These are phyloP conservation scores for Caenorhabditis japonica DNA, from an alignment of 2,888 invertebrate species.

Conservation along the genomic window DNA sequence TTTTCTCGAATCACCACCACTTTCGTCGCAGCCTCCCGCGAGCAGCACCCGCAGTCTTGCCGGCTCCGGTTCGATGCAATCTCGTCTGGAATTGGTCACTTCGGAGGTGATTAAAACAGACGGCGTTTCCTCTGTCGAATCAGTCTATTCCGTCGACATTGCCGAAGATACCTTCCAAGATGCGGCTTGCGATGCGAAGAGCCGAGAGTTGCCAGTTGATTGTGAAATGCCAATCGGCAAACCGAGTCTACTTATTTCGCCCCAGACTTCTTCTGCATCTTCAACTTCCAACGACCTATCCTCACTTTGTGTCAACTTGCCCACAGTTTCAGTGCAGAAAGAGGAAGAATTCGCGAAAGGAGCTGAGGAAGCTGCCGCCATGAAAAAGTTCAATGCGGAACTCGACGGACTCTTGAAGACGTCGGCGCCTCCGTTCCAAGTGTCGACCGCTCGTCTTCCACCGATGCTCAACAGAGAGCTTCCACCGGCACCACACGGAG, in stretches of 20 bases:
- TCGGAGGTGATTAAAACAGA: conserved; percentile 4
- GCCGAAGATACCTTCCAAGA: conserved; percentile 19
- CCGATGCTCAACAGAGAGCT: conserved; percentile 35
- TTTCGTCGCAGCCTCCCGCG: not conserved
- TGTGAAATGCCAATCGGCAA: conserved; percentile 25
- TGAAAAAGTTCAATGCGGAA: conserved; percentile 38
- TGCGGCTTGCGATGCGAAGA: conserved; percentile 25
- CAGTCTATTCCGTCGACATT: conserved; percentile 27
- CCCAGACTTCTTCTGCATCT: conserved; percentile 4
- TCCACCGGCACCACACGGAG: conserved; percentile 15
- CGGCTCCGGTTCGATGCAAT: conserved; percentile 23
- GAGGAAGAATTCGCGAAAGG: conserved; percentile 10
- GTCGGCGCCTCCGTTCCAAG: conserved; percentile 47
- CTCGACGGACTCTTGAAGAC: conserved; percentile 35
- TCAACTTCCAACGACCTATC: conserved; percentile 13
- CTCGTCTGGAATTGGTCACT: conserved; percentile 9
- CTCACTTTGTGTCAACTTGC: conserved; percentile 22
- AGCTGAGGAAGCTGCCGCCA: conserved; percentile 9
- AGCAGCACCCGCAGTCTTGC: conserved; percentile 31
- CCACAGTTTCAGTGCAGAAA: not conserved
- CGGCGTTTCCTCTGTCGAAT: conserved; percentile 15
- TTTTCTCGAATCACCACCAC: conserved; percentile 11
- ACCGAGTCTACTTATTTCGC: not conserved
- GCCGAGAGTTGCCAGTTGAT: conserved; percentile 40
- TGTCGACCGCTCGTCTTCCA: conserved; percentile 45